Evolutionary conservation across 2,113 vertebrate genomes (phyloP).

Genomic region (Mionectes macconnelli): DNA sequence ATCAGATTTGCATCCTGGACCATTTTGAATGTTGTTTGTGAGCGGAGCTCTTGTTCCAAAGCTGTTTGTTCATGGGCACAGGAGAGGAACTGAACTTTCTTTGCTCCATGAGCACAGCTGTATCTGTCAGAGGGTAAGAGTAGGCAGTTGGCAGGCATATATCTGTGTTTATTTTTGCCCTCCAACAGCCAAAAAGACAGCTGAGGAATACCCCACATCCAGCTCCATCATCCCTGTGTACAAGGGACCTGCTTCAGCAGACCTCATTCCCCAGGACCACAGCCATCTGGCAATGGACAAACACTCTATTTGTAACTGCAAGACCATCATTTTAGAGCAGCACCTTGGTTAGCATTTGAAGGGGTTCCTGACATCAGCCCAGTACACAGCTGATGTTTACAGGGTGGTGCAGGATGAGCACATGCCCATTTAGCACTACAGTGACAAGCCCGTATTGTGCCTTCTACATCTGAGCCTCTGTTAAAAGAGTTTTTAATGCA

Average conservation of each 20-base stretch:
- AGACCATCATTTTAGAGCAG: not conserved
- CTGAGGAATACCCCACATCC: not conserved
- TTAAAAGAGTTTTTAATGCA: not conserved
- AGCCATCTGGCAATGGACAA: not conserved
- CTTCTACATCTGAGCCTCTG: not conserved
- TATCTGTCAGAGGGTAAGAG: not conserved
- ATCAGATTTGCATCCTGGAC: slow-evolving; percentile 14
- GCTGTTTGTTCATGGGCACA: not conserved
- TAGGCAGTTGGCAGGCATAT: slow-evolving; percentile 9
- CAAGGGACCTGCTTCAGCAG: not conserved
- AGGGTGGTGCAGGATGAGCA: not conserved
- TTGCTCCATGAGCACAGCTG: not conserved
- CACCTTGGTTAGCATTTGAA: not conserved
- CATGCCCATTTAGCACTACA: not conserved
- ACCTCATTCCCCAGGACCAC: fast-evolving
- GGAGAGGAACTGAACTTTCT: slow-evolving; percentile 3
- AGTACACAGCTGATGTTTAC: not conserved
- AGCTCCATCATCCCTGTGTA: not conserved
- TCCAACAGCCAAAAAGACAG: not conserved
- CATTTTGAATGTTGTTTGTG: slow-evolving; percentile 14
- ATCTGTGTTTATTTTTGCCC: slow-evolving; percentile 25
- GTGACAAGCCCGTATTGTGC: fast-evolving
- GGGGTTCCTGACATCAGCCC: not conserved
- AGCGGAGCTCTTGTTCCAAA: slow-evolving; percentile 23
- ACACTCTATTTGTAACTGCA: not conserved